phyloP scores from a whole-genome alignment of 2,113 vertebrate genomes.

The Thamnaconus septentrionalis region DNA sequence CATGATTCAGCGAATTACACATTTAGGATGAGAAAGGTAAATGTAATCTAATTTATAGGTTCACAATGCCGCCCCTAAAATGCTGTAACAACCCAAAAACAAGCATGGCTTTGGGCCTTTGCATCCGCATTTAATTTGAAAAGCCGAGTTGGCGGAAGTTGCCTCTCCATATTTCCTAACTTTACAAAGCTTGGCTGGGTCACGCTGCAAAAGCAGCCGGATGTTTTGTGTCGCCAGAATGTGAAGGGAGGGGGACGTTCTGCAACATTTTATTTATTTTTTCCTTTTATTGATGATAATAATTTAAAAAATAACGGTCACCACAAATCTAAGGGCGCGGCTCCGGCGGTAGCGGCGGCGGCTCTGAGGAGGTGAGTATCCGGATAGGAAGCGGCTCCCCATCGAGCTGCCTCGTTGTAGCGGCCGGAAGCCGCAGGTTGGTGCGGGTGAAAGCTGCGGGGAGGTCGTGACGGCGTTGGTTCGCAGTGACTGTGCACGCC shows the following conservation, averaged over 20 bases:
- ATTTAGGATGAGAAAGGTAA: too few relatives aligned
- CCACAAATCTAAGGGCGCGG: too few relatives aligned
- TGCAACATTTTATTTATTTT: background rate
- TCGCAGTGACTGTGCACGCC: conserved; percentile 51
- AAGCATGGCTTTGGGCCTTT: too few relatives aligned
- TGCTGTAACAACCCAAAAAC: too few relatives aligned
- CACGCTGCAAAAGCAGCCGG: conserved; percentile 61
- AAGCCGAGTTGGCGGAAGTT: background rate
- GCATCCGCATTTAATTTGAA: too few relatives aligned
- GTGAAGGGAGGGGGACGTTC: conserved; percentile 26
- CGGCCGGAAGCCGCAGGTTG: conserved; percentile 11
- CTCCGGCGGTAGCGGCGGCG: too few relatives aligned
- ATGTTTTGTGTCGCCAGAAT: conserved; percentile 55
- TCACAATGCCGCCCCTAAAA: too few relatives aligned
- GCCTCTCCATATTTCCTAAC: rapidly evolving
- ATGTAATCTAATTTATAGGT: too few relatives aligned
- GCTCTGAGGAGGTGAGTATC: conserved; percentile 33
- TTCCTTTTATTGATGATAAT: too few relatives aligned
- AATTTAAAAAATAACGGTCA: too few relatives aligned
- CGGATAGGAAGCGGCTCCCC: rapidly evolving
- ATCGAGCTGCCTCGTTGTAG: rapidly evolving
- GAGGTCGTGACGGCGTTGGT: conserved; percentile 68
- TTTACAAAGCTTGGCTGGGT: conserved; percentile 40
- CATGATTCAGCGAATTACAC: too few relatives aligned
- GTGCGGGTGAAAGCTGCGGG: conserved; percentile 30